Base-by-base conservation (phyloP, 2,797 vertebrate species). In the Balearica regulorum region DNA sequence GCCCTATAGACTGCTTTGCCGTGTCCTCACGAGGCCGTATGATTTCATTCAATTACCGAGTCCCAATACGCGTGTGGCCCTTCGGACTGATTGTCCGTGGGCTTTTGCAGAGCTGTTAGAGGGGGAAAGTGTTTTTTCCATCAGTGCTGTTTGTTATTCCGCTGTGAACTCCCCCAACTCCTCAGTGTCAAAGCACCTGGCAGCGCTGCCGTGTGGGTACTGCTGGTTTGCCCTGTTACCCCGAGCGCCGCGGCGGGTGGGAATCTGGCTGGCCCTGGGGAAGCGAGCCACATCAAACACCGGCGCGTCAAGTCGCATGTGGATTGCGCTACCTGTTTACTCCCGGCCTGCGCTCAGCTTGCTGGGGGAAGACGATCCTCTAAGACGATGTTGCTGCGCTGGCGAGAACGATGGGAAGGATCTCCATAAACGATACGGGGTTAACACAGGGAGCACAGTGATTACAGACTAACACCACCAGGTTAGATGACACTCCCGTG, bases 261-360 rank as follows among this genome's bases (percentile, higher is more conserved):
- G 66, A 76, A 69, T n/a, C 6, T 12, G 82, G 65, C 90, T 69
- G 78, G 58, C 44, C 37, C 58, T 18, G 66, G 61, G 66, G 77
- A 71, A n/a, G 16, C 0, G 0, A 84, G 73, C 87, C 96, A 93
- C 93, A 94, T 91, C 91, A 85, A 92, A 93, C 73, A n/a, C 33
- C 0, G 0, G 39, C 0, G 1, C 53, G 55, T 2, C 0, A 13
- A 90, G 61, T 62, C 2, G 2, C 86, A 16, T 0, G 4, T n/a
- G 78, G 58, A 72, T 33, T 28, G 66, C 29, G 70, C 83, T 37
- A 77, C 49, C 76, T 84, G 61, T 24, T 75, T 37, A 31, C 41
- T 88, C 61, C 60, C 60, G 70, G 68, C 85, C 33, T 33, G 68
- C 41, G 62, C 29, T 77, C 48, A 37, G 69, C 60, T 60, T 66